phyloP scores from a whole-genome alignment of 1,140 invertebrate species.

The Calycopis cecrops region DNA sequence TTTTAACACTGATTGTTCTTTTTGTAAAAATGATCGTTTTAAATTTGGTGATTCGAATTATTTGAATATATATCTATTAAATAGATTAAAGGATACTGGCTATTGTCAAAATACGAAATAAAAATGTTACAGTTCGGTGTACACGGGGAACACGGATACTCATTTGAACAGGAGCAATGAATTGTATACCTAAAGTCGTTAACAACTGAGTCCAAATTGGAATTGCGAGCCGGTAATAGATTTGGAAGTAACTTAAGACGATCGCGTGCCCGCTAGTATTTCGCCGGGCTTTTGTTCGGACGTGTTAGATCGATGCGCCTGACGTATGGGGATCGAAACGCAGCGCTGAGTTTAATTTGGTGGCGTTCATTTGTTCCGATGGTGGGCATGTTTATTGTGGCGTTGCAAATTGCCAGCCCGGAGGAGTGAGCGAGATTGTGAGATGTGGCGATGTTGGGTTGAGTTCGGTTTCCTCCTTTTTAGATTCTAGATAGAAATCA shows the following conservation, averaged over 20 bases:
- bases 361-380: constrained; percentile 70
- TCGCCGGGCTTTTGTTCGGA: constrained; percentile 55
- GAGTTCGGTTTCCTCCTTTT: no score
- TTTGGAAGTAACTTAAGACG: constrained; percentile 43
- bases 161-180: constrained; percentile 22
- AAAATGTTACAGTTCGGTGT: constrained; percentile 28
- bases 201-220: constrained; percentile 25
- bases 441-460: no score
- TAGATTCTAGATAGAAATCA: no score
- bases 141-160: constrained; percentile 18
- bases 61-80: background rate
- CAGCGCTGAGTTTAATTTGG: constrained; percentile 60
- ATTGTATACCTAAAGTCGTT: constrained; percentile 31
- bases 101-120: no score
- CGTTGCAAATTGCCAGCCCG: constrained; percentile 39
- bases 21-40: no score
- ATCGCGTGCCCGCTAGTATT: constrained; percentile 59
- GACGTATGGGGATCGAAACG: constrained; percentile 66
- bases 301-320: constrained; percentile 70
- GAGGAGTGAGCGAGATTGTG: constrained; percentile 27
- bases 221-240: constrained; percentile 5
- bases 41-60: background rate
- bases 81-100: background rate
- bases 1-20: no score
- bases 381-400: constrained; percentile 62